Percentiles rank a stretch among this genome's conserved stretches.
Evolutionary conservation across 1,140 invertebrate genomes (phyloP).

Genomic region (Lepidostoma basale): DNA sequence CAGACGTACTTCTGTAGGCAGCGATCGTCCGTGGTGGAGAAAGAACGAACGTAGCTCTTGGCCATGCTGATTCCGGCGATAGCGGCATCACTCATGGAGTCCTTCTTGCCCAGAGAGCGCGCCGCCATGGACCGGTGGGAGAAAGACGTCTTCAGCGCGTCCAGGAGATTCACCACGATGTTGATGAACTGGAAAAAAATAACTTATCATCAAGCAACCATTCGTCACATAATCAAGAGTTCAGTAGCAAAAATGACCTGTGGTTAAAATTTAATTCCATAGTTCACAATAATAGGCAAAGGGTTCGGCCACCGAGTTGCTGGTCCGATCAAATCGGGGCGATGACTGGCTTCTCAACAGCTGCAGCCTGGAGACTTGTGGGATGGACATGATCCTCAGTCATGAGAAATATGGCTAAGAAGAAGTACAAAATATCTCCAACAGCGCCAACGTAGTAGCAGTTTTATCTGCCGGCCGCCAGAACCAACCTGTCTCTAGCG

Average conservation of each 20-base stretch:
- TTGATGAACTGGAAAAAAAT: constrained; percentile 77
- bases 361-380: too few relatives aligned
- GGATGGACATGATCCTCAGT: too few relatives aligned
- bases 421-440: too few relatives aligned
- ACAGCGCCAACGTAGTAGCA: too few relatives aligned
- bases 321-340: too few relatives aligned
- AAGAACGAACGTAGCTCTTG: constrained; percentile 86
- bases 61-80: constrained; percentile 84
- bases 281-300: too few relatives aligned
- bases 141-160: constrained; percentile 89
- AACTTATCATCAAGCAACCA: background rate
- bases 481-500: too few relatives aligned
- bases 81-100: constrained; percentile 84
- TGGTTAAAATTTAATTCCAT: too few relatives aligned
- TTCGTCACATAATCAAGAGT: background rate
- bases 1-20: constrained; percentile 85
- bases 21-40: constrained; percentile 78
- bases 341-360: too few relatives aligned
- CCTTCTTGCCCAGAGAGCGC: constrained; percentile 80
- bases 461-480: too few relatives aligned
- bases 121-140: constrained; percentile 84
- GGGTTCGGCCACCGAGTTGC: too few relatives aligned
- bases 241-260: background rate
- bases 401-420: too few relatives aligned
- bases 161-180: constrained; percentile 87